phyloP scores from a whole-genome alignment of 2,888 invertebrate genomes.

The Torymus texanus region DNA sequence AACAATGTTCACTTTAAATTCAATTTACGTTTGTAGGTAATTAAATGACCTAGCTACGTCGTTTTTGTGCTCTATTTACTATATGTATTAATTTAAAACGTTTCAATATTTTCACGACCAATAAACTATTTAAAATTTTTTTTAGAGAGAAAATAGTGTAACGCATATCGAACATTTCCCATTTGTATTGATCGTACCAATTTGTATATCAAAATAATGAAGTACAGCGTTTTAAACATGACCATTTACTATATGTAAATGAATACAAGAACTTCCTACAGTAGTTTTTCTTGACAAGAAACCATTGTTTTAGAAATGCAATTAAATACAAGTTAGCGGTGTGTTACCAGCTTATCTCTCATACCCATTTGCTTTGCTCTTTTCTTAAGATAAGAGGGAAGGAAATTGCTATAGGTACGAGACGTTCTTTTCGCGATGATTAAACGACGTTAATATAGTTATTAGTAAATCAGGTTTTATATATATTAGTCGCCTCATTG shows the following conservation, averaged over 20 bases:
- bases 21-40: not conserved
- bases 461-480: not conserved
- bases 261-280: not conserved
- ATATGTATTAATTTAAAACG: not conserved
- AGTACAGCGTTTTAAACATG: no score
- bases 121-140: not conserved
- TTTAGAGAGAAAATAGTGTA: not conserved
- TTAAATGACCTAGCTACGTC: no score
- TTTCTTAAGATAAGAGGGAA: conserved; percentile 27
- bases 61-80: not conserved
- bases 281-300: no score
- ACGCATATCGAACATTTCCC: not conserved
- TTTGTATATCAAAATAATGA: no score
- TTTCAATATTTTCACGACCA: not conserved
- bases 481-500: not conserved
- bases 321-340: not conserved
- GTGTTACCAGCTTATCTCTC: conserved; percentile 1
- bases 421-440: conserved; percentile 23
- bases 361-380: conserved; percentile 20
- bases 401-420: conserved; percentile 26
- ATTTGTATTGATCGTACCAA: no score
- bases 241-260: not conserved
- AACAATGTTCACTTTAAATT: not conserved
- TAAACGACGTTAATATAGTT: conserved; percentile 5
- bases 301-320: not conserved